A percentile compares a stretch with the other conserved stretches of the same genome.
Evolutionary conservation across 35 echinoderm and acorn worm genomes (phyloP).

Genomic region (Lytechinus variegatus): DNA sequence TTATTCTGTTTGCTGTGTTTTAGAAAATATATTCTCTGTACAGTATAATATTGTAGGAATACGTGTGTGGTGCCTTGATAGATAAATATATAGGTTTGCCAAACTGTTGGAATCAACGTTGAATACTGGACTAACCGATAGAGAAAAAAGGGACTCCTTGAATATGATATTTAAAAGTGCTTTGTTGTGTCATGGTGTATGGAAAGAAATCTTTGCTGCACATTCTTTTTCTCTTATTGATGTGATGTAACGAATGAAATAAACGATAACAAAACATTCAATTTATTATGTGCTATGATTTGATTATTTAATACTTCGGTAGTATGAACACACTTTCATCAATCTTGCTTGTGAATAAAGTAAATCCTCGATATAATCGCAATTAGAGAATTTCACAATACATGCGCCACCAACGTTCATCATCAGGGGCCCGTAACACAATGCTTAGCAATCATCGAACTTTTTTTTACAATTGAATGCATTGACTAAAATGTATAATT

Average conservation of each 20-base stretch:
- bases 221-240: neutral
- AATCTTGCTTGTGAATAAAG: no score
- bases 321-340: no score
- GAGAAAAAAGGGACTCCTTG: neutral
- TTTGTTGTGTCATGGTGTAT: neutral
- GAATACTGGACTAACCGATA: neutral
- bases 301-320: no score
- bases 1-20: neutral
- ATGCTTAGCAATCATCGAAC: no score
- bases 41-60: neutral
- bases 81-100: neutral
- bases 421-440: no score
- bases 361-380: no score
- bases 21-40: neutral
- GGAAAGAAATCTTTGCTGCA: neutral
- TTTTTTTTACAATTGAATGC: no score
- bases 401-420: no score
- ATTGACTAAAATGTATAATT: no score
- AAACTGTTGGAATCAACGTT: neutral
- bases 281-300: neutral
- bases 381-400: no score
- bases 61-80: neutral
- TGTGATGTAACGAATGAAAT: neutral
- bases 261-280: neutral
- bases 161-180: neutral